Base-by-base conservation (phyloP, 1,140 invertebrate species). In the Chelonus insularis region DNA sequence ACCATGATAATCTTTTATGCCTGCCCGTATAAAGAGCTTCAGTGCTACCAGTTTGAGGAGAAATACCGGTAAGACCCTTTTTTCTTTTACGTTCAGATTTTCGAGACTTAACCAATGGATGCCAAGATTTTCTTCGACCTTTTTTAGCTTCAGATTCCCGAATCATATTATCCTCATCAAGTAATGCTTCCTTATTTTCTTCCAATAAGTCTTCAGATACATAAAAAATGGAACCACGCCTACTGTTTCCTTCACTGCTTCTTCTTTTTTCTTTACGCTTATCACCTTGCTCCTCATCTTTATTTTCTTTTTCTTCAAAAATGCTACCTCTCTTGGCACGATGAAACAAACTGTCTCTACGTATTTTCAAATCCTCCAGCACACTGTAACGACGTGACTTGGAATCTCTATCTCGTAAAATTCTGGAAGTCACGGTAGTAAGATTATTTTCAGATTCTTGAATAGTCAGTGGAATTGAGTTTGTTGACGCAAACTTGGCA, bases 1-100 rank as follows among this genome's bases (percentile, higher is more conserved):
- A 93, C 91, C 91, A 93, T 9, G 91, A 92, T 7, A 88, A 86
- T 59, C 91, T 82, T 71, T 92, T 91, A 71, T 91, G 88, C 12
- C 89, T 82, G 2, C 76, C 68, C 1, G 75, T 66, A n/a, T 83
- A 80, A 7, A 85, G 80, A 23, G 73, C 80, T 55, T 86, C 84
- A 37, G 82, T 81, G 66, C 84, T 84, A 20, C 80, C 82, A 23
- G 80, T 78, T 21, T 79, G 70, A 4, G 67, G 23, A 36, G 70
- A 7, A 0, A 63, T 63, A 1, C 85, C 84, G 68, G 75, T 84
- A 73, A 82, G 84, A 66, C 82, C 89, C 76, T 85, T 91, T 70
- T 82, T 85, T 63, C 86, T 83, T 76, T 86, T 89, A 66, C 86
- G 77, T 68, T 89, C 87, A 45, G 85, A 75, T 72, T 88, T 88